phyloP scores from a whole-genome alignment of 1,140 invertebrate species.

The Ostrea edulis region DNA sequence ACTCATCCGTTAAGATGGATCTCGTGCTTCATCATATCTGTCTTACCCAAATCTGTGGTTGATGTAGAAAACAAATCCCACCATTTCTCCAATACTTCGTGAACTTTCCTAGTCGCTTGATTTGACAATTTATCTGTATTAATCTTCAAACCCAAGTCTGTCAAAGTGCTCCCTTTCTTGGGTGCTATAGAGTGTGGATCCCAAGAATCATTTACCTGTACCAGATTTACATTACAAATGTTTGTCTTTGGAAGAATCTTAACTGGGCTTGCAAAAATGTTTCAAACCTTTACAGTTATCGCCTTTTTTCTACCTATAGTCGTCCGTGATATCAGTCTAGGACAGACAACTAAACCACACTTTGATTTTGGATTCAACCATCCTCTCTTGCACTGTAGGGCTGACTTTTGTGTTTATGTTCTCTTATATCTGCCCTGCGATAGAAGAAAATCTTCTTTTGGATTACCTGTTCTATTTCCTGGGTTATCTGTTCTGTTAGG shows the following conservation, averaged over 20 bases:
- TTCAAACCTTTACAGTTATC: not conserved
- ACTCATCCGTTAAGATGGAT: conserved; percentile 41
- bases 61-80: not conserved
- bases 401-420: no score
- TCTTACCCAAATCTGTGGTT: conserved; percentile 29
- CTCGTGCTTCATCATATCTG: conserved; percentile 33
- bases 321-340: not conserved
- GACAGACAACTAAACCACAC: not conserved
- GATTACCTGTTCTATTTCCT: not conserved
- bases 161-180: not conserved
- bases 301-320: not conserved
- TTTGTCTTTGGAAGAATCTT: not conserved
- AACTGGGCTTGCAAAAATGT: not conserved
- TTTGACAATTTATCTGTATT: not conserved
- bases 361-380: no score
- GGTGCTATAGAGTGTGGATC: not conserved
- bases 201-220: not conserved
- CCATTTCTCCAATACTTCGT: not conserved
- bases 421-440: no score
- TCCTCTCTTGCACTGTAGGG: no score
- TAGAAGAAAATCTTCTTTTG: no score
- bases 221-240: not conserved
- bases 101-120: not conserved
- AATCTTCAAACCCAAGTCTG: not conserved
- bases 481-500: no score